Base-by-base conservation (phyloP, 2,888 invertebrate genomes). In the Heteromyza rotundicornis region DNA sequence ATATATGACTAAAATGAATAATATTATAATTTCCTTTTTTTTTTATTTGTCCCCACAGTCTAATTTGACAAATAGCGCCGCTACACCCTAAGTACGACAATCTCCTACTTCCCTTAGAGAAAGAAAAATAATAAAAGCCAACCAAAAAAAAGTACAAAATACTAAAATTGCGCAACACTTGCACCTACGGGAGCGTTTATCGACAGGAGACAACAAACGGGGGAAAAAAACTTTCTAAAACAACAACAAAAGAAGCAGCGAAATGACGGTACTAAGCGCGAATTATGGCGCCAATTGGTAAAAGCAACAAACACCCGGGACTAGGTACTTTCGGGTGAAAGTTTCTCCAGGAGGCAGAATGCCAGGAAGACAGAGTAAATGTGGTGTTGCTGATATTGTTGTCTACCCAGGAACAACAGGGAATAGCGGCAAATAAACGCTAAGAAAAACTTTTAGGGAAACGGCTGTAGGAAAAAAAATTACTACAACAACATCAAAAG, bases 131-230 rank as follows among this genome's bases (percentile, higher is more conserved):
- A 40, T 3, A n/a, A 12, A 40, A 19, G 5, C 2, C 14, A 19
- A 47, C 2, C 2, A 14, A 19, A 47, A 47, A 20, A 5, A 47
- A 20, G 14, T 8, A 7, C n/a, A n/a, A n/a, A n/a, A n/a, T n/a
- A n/a, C n/a, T n/a, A n/a, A n/a, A 47, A 47, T 3, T 47, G 19
- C 17, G 47, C 47, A 47, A 20, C 47, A 47, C 20, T n/a, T 17
- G 47, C 47, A 47, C 47, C 47, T 17, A 19, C 17, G 47, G 47
- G 47, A 47, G 47, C 20, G 3, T 47, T 47, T 47, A 47, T 47
- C 47, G 47, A 47, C 47, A 47, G 47, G 20, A 47, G 47, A 47
- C 47, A 47, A 47, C 47, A 47, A 8, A n/a, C n/a, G n/a, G n/a
- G n/a, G n/a, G n/a, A n/a, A 19, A 14, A 47, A 17, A 47, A 47